A percentile compares a stretch with the other conserved stretches of the same genome.
These are phyloP conservation scores for Lasioglossum vierecki DNA, from an alignment of 2,888 invertebrate species.

Conservation along the genomic window DNA sequence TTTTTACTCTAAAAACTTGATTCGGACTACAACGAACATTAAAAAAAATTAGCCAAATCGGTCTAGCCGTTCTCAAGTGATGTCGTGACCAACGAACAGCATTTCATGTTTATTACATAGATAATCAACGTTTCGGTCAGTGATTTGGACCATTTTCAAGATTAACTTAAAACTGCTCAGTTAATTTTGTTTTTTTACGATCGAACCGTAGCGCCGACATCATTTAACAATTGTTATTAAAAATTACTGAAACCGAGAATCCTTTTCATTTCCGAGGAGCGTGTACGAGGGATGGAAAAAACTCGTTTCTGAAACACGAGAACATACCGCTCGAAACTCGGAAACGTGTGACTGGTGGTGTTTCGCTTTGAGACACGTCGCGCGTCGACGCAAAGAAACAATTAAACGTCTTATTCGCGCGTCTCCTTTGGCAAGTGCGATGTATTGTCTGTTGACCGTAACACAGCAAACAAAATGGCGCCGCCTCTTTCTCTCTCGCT, in stretches of 20 bases:
- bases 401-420: slow-evolving; percentile 62
- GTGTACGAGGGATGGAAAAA: neutral
- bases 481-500: neutral
- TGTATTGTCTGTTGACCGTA: slow-evolving; percentile 65
- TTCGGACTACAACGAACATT: too few relatives aligned
- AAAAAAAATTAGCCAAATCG: too few relatives aligned
- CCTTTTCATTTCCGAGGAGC: neutral
- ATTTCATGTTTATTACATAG: too few relatives aligned
- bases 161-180: too few relatives aligned
- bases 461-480: slow-evolving; percentile 61
- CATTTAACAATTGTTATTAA: too few relatives aligned
- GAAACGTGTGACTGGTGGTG: neutral
- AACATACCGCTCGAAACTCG: neutral
- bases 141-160: too few relatives aligned
- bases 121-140: too few relatives aligned
- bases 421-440: slow-evolving; percentile 59
- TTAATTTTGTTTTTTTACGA: too few relatives aligned
- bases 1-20: too few relatives aligned
- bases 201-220: too few relatives aligned
- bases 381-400: slow-evolving; percentile 14
- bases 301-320: neutral
- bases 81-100: too few relatives aligned
- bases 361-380: neutral
- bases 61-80: too few relatives aligned
- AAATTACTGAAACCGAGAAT: neutral